phyloP scores from a whole-genome alignment of 2,888 invertebrate species.

The Lepidonotus clava region DNA sequence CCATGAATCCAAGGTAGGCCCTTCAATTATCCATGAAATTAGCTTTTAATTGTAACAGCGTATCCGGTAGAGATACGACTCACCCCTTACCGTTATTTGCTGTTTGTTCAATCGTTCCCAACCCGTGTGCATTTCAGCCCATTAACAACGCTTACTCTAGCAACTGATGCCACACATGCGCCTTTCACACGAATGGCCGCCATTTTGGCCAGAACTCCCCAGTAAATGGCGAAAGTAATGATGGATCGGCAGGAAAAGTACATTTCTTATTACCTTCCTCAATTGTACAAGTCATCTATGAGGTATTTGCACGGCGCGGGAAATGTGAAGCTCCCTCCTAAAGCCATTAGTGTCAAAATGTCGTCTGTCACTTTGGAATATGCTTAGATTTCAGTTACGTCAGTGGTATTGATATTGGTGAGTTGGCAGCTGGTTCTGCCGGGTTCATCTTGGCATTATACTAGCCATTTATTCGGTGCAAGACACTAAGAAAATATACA shows the following conservation, averaged over 20 bases:
- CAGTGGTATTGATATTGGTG: neutral
- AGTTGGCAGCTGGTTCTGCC: neutral
- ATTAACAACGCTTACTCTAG: slow-evolving; percentile 1
- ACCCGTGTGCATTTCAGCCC: slow-evolving; percentile 27
- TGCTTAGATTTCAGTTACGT: neutral
- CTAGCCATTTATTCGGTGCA: neutral
- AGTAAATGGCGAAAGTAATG: too few relatives aligned
- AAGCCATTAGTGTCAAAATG: slow-evolving; percentile 41
- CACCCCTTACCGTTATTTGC: neutral
- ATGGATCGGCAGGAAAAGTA: too few relatives aligned
- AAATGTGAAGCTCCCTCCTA: neutral
- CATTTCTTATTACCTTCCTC: neutral
- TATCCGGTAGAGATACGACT: slow-evolving; percentile 1
- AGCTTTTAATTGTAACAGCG: slow-evolving; percentile 54
- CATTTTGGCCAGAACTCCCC: slow-evolving; percentile 21
- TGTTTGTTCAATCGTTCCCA: neutral
- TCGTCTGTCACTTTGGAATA: neutral
- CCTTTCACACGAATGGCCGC: neutral
- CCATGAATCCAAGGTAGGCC: slow-evolving; percentile 48
- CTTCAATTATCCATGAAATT: slow-evolving; percentile 54
- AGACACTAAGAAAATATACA: slow-evolving; percentile 1
- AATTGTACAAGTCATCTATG: neutral
- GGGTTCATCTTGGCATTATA: neutral
- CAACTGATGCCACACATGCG: slow-evolving; percentile 45
- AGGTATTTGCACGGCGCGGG: neutral